Percentiles rank a stretch among this genome's conserved stretches.
Evolutionary conservation across 2,888 invertebrate species (phyloP).

Genomic region (Esperia sulphurella): DNA sequence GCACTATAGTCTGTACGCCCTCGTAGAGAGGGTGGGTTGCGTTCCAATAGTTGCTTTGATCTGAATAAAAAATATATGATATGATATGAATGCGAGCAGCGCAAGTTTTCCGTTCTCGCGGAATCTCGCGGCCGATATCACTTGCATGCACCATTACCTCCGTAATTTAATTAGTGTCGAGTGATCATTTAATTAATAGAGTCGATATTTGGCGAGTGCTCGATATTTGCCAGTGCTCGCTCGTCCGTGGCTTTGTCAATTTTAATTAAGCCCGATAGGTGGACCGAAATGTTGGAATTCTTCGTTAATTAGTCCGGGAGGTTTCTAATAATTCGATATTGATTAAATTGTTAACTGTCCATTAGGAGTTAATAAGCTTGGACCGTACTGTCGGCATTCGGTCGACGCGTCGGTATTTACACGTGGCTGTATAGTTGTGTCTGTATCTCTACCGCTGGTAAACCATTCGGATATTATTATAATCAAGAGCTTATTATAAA

Average conservation of each 20-base stretch:
- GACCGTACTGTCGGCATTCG: conserved; percentile 42
- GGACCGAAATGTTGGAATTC: conserved; percentile 77
- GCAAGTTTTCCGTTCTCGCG: conserved; percentile 6
- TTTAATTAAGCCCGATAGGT: conserved; percentile 77
- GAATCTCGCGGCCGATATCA: conserved; percentile 53
- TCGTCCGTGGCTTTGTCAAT: conserved; percentile 73
- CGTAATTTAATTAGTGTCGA: conserved; percentile 78
- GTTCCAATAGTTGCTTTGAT: too few relatives aligned
- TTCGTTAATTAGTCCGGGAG: conserved; percentile 76
- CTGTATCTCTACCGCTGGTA: background rate
- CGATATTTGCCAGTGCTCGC: conserved; percentile 17
- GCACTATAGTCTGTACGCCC: too few relatives aligned
- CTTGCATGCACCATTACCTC: conserved; percentile 74
- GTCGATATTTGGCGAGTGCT: conserved; percentile 71
- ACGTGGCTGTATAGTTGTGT: background rate
- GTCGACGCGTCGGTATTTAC: conserved; percentile 18
- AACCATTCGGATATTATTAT: background rate
- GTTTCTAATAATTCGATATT: conserved; percentile 68
- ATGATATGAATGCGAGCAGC: background rate
- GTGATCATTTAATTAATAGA: conserved; percentile 78
- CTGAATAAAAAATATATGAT: background rate
- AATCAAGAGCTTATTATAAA: too few relatives aligned
- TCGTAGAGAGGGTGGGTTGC: too few relatives aligned
- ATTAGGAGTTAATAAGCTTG: conserved; percentile 63
- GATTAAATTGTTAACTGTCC: conserved; percentile 55